phyloP scores from a whole-genome alignment of 2,797 vertebrate genomes.

The Clamator glandarius region DNA sequence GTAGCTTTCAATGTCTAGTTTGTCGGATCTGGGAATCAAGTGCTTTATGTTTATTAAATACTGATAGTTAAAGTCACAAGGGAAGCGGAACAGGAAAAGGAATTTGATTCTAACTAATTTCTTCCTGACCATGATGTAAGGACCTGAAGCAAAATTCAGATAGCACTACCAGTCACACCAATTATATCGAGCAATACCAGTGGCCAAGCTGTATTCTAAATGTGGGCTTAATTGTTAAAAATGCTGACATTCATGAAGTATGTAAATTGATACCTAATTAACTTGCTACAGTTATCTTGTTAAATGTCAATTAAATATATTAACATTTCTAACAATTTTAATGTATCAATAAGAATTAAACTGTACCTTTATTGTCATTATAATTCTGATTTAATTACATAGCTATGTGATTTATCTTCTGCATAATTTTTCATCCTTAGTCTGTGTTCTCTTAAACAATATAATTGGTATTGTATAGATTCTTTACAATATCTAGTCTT shows the following conservation, averaged over 20 bases:
- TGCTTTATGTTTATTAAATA: not conserved
- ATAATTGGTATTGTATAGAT: not conserved
- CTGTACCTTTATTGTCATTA: conserved; percentile 67
- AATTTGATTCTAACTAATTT: not conserved
- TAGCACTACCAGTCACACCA: not conserved
- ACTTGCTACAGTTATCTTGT: conserved; percentile 66
- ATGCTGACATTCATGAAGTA: conserved; percentile 66
- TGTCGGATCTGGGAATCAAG: not conserved
- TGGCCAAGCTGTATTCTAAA: not conserved
- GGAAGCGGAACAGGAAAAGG: not conserved
- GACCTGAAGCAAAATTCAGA: not conserved
- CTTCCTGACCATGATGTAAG: not conserved
- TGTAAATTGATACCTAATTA: conserved; percentile 74
- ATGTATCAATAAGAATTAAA: conserved; percentile 73
- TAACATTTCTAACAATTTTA: conserved; percentile 70
- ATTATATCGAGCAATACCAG: not conserved
- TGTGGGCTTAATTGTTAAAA: conserved; percentile 55
- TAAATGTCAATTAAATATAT: conserved; percentile 77
- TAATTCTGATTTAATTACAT: conserved; percentile 74
- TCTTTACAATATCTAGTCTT: not conserved
- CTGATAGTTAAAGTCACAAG: not conserved
- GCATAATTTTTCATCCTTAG: conserved; percentile 57
- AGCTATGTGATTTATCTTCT: conserved; percentile 64
- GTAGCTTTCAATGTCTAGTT: not conserved
- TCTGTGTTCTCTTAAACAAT: conserved; percentile 47